Conservation (phyloP, 1,140 invertebrate genomes). For the Drosophila yakuba region DNA sequence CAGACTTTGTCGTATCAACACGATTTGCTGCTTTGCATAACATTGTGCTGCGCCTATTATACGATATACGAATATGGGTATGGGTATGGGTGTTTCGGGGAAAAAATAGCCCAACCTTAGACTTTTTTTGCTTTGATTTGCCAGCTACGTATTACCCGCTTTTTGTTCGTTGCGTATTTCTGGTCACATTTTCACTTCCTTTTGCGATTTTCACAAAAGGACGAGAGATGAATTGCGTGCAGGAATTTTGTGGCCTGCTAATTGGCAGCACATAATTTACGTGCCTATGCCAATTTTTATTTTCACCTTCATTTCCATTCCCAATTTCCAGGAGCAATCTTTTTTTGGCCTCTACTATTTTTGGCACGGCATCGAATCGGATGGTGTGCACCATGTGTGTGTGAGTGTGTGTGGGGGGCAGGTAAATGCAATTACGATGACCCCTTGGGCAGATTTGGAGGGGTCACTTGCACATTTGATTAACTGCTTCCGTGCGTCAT, state of each 20-base stretch:
- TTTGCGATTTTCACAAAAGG: slow-evolving; percentile 26
- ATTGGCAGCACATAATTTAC: slow-evolving; percentile 83
- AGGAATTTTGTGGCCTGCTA: slow-evolving; percentile 68
- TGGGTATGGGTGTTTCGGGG: slow-evolving; percentile 14
- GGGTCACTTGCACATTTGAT: slow-evolving; percentile 77
- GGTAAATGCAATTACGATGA: slow-evolving; percentile 66
- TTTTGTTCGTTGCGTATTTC: slow-evolving; percentile 50
- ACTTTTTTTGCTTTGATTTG: slow-evolving; percentile 43
- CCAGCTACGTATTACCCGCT: slow-evolving; percentile 17
- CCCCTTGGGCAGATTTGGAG: slow-evolving; percentile 37
- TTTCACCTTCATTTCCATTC: slow-evolving; percentile 57
- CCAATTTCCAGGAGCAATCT: slow-evolving; percentile 30
- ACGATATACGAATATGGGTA: background rate
- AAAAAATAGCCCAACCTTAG: slow-evolving; percentile 31
- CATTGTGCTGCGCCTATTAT: slow-evolving; percentile 39
- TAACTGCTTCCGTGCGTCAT: slow-evolving; percentile 83
- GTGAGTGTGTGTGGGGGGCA: slow-evolving; percentile 20
- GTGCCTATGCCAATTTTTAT: slow-evolving; percentile 78
- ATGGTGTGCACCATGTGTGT: slow-evolving; percentile 13
- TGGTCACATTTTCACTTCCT: slow-evolving; percentile 62
- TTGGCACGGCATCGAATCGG: slow-evolving; percentile 10
- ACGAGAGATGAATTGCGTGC: slow-evolving; percentile 55
- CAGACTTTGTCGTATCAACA: background rate
- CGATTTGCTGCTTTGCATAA: slow-evolving; percentile 19
- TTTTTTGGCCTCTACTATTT: slow-evolving; percentile 50